Conservation (phyloP, 2,797 vertebrate genomes). For the Epinephelus coioides region DNA sequence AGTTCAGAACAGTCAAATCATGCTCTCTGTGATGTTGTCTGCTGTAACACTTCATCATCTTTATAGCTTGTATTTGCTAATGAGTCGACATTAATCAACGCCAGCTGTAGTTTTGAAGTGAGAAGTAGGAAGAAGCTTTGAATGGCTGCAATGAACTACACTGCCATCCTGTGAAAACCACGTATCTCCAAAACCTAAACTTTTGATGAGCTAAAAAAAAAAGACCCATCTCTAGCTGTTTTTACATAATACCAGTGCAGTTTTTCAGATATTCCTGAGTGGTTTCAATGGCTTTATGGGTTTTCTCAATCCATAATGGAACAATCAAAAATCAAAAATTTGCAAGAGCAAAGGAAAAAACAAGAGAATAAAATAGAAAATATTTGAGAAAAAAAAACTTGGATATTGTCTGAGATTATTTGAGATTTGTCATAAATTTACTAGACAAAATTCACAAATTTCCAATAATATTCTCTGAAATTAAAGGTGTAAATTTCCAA, state of each 20-base stretch:
- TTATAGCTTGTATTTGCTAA: slow-evolving; percentile 39
- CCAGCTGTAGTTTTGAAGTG: slow-evolving; percentile 4
- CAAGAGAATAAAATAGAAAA: too few species aligned
- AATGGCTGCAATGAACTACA: not conserved
- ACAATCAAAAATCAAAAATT: not conserved
- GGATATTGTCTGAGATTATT: too few species aligned
- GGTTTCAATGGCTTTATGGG: too few species aligned
- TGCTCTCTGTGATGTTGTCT: slow-evolving; percentile 15
- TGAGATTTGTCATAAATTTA: too few species aligned
- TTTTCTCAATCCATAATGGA: not conserved
- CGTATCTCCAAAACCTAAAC: not conserved
- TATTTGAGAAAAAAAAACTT: too few species aligned
- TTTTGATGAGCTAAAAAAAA: not conserved
- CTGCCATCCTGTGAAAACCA: not conserved
- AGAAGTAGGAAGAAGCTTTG: not conserved
- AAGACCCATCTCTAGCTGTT: not conserved
- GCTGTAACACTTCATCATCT: slow-evolving; percentile 20
- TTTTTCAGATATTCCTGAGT: too few species aligned
- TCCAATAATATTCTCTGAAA: too few species aligned
- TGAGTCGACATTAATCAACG: slow-evolving; percentile 33
- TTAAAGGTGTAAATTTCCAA: too few species aligned
- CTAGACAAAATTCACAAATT: too few species aligned
- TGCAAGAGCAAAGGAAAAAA: too few species aligned
- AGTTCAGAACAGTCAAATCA: slow-evolving; percentile 12
- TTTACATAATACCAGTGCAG: too few species aligned